Base-by-base conservation (phyloP, 2,888 invertebrate genomes). In the Pseudococcus jackbeardsleyi region DNA sequence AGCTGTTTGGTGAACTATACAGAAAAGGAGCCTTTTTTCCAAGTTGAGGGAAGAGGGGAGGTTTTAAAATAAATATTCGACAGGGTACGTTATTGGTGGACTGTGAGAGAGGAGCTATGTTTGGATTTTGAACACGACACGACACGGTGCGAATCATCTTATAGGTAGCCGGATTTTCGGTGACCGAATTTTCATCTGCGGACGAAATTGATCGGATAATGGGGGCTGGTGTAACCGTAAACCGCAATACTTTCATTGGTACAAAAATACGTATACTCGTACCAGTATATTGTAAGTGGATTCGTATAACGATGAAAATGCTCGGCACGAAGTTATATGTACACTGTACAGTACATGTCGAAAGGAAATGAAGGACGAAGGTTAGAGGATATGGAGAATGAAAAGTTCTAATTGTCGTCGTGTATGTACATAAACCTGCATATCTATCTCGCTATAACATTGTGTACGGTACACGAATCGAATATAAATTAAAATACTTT, bases 341-440 rank as follows among this genome's bases (percentile, higher is more conserved):
- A 50, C 4, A 50, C 48, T 46, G 12, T 50, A 50, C 59, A 59
- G 17, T n/a, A 59, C 59, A n/a, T n/a, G 59, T 59, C 11, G 22
- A 77, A 77, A 77, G 77, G 77, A 77, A 77, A 77, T 77, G 77
- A 77, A 77, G 39, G 77, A 77, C 77, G 77, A 77, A 77, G 77
- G 77, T 77, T 77, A 77, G 77, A 77, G 77, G 77, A 77, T 77
- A 77, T 77, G 39, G 64, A 12, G 64, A 77, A 39, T 77, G 33
- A 77, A 77, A 42, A 77, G 77, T 39, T 42, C 77, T 77, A 77
- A 77, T 77, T 77, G 77, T 77, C 39, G 77, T 42, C 77, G 39
- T 77, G 77, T 42, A 42, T 9, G 9, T 77, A 39, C 19, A 64
- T 19, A 64, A 64, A 64, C 64, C 19, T 64, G 64, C 64, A 64